Evolutionary conservation across 2,797 vertebrate genomes (phyloP).

Genomic region (Cephalopachus bancanus): DNA sequence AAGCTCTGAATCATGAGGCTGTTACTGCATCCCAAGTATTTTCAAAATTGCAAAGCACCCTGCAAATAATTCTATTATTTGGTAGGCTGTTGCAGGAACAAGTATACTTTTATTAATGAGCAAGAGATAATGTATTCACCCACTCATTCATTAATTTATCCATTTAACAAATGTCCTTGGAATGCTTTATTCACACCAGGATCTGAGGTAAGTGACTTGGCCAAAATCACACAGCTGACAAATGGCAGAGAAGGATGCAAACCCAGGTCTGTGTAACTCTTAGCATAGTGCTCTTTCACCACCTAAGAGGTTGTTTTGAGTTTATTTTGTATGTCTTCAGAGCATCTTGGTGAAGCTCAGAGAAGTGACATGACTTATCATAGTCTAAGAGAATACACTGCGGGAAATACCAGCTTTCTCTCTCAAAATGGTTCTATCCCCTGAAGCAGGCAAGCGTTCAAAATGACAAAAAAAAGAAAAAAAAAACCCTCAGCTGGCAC

Average conservation of each 20-base stretch:
- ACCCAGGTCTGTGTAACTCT: neutral
- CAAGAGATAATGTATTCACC: neutral
- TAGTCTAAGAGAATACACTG: neutral
- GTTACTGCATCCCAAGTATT: neutral
- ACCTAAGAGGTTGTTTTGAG: neutral
- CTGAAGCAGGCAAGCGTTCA: conserved; percentile 15
- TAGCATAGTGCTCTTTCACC: neutral
- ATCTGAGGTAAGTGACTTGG: neutral
- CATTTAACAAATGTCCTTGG: neutral
- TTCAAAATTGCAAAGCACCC: conserved; percentile 40
- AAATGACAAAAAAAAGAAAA: neutral
- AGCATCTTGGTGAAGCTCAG: neutral
- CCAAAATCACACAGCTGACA: neutral
- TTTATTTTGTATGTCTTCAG: neutral
- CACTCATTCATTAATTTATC: neutral
- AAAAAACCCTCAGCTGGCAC: neutral
- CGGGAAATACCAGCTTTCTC: neutral
- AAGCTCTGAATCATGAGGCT: neutral
- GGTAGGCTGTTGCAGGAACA: neutral
- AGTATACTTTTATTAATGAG: conserved; percentile 38
- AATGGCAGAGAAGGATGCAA: neutral
- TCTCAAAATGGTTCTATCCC: neutral
- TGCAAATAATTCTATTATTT: neutral
- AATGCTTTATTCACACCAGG: neutral
- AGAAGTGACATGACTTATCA: conserved; percentile 16